Conservation (phyloP, 2,797 vertebrate genomes). For the Neosalanx taihuensis region DNA sequence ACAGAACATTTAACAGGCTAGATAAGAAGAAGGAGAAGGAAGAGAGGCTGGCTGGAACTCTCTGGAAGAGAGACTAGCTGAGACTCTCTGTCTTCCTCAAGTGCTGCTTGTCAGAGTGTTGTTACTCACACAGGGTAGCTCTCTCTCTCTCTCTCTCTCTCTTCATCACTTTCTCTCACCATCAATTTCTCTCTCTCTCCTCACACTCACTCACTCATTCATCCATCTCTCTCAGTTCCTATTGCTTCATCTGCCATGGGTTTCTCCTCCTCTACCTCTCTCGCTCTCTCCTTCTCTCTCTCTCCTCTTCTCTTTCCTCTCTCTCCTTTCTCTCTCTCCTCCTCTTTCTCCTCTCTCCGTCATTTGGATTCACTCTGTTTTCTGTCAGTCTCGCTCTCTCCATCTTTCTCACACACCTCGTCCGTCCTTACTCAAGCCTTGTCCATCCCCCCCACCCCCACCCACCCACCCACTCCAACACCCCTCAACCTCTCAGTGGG, state of each 20-base stretch:
- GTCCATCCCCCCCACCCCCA: neutral
- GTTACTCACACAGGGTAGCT: no score
- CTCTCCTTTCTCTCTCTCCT: neutral
- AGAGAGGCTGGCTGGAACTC: no score
- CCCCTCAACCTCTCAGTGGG: neutral
- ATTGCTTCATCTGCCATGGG: neutral
- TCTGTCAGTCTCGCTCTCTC: neutral
- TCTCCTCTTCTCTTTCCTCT: neutral
- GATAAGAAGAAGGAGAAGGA: no score
- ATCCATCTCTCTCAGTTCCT: neutral
- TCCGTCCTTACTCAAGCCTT: neutral
- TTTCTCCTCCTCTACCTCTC: neutral
- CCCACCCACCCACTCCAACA: neutral
- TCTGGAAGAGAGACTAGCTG: no score
- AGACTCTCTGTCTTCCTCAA: conserved; percentile 10
- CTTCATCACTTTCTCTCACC: neutral
- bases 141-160: neutral
- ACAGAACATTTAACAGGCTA: no score
- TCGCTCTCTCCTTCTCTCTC: neutral
- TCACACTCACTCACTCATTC: neutral
- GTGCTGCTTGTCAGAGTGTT: no score
- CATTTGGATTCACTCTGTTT: neutral
- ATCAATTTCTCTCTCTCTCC: neutral
- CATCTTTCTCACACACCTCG: neutral
- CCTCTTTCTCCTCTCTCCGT: neutral